Evolutionary conservation across 2,888 invertebrate species (phyloP).

Genomic region (Mythimna albipuncta): DNA sequence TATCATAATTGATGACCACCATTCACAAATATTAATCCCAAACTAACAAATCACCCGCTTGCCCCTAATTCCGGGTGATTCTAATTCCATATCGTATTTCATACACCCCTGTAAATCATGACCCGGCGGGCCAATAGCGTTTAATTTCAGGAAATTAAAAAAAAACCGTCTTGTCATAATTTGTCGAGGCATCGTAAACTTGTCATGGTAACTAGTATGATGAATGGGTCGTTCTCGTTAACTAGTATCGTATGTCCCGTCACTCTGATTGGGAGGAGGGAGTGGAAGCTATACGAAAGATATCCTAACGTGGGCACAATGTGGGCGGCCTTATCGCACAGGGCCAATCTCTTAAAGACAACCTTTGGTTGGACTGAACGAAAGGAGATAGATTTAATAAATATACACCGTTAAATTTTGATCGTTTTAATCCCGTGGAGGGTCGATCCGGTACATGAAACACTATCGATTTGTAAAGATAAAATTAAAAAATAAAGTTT

Average conservation of each 20-base stretch:
- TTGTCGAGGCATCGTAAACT: constrained; percentile 62
- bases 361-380: too few relatives aligned
- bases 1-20: background rate
- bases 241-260: too few relatives aligned
- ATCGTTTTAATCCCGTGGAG: too few relatives aligned
- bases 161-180: constrained; percentile 58
- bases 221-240: constrained; percentile 19
- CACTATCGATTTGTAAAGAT: too few relatives aligned
- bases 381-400: too few relatives aligned
- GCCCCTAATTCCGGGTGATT: constrained; percentile 26
- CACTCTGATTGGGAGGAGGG: too few relatives aligned
- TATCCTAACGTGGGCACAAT: too few relatives aligned
- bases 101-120: constrained; percentile 55
- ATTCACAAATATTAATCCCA: constrained; percentile 20
- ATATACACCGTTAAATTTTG: too few relatives aligned
- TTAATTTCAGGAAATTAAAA: constrained; percentile 63
- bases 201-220: constrained; percentile 62
- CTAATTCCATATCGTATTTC: constrained; percentile 61
- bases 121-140: constrained; percentile 35
- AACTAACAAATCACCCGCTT: constrained; percentile 25
- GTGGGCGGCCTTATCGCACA: too few relatives aligned
- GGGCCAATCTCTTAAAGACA: too few relatives aligned
- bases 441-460: too few relatives aligned
- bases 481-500: too few relatives aligned
- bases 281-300: background rate